Evolutionary conservation across 2,888 invertebrate species (phyloP), one percentile per base, ranked within the genome.

Genomic region (Pristionchus exspectatus): DNA sequence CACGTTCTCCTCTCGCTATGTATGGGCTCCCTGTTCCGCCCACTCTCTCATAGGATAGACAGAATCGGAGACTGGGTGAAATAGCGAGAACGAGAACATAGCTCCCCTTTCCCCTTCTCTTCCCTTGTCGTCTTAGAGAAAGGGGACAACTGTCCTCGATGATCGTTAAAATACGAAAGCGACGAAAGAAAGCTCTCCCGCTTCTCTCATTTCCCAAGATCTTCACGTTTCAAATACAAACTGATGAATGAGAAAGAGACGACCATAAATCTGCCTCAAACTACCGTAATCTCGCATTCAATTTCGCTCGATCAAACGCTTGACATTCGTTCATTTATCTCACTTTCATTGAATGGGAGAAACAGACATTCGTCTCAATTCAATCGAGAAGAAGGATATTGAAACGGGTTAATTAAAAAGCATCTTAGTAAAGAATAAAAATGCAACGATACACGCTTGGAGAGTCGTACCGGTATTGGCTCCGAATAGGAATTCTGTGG

Each of bases 241-340:
- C 44, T 44, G 77, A 77, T 81, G n/a, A 81, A 54, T 81, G 81
- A 27, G 81, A 50, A 54, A 14, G 4, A 77, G 74, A 27, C 5
- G 54, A 54, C 44, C n/a, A 50, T 81, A 50, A 50, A 81, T 81
- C 81, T 44, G n/a, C 50, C 21, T 18, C 50, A 81, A 54, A 44
- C 81, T 81, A 81, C 81, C 81, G 81, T 81, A 81, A 81, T 81
- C 81, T 24, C 56, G 2, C n/a, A 27, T 84, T 30, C n/a, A 81
- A 50, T 38, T 44, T 44, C n/a, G 24, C 10, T 27, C 59, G 7
- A 30, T 85, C 59, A n/a, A 85, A 59, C 18, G 1, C 63, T n/a
- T 14, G 56, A 18, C 72, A 77, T 54, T 83, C 59, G 21, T 10
- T 85, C 84, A 88, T 74, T 88, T 30, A 59, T 88, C 59, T 30